A percentile compares a stretch with the other conserved stretches of the same genome.
phyloP scores from a whole-genome alignment of 2,113 vertebrate species.

The Sturnus vulgaris region DNA sequence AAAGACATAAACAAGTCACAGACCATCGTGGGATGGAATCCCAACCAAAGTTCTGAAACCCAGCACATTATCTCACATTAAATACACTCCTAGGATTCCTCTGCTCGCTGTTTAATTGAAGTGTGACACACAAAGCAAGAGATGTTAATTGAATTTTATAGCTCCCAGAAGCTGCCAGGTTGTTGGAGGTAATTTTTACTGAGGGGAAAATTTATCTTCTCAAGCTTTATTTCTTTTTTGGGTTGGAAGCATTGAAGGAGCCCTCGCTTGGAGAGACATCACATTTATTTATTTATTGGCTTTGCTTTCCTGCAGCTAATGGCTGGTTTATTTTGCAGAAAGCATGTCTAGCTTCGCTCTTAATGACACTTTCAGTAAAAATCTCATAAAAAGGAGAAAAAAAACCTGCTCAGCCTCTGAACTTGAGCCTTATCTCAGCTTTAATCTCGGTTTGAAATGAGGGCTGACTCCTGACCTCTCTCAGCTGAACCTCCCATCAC shows the following conservation, averaged over 20 bases:
- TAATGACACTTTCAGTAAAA: background rate
- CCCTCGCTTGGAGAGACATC: background rate
- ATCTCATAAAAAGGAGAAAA: background rate
- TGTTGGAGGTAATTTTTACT: background rate
- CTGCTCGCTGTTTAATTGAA: constrained; percentile 1
- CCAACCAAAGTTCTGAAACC: background rate
- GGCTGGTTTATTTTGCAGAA: constrained; percentile 1
- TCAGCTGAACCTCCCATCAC: background rate
- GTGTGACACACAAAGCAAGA: background rate
- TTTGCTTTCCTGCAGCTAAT: background rate
- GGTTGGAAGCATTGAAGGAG: background rate
- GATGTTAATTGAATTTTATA: constrained; percentile 40
- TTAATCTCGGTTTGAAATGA: background rate
- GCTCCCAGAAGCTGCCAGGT: background rate
- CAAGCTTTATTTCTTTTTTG: background rate
- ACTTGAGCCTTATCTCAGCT: background rate
- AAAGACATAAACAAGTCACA: background rate
- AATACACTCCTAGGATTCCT: background rate
- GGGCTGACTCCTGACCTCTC: background rate
- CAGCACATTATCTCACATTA: background rate
- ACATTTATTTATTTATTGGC: constrained; percentile 14
- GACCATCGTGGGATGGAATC: background rate
- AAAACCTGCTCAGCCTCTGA: background rate
- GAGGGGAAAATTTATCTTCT: background rate
- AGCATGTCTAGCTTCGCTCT: background rate